Evolutionary conservation across 2,113 vertebrate genomes (phyloP), one percentile per base, ranked within the genome.

Genomic region (Cynopterus brachyotis): DNA sequence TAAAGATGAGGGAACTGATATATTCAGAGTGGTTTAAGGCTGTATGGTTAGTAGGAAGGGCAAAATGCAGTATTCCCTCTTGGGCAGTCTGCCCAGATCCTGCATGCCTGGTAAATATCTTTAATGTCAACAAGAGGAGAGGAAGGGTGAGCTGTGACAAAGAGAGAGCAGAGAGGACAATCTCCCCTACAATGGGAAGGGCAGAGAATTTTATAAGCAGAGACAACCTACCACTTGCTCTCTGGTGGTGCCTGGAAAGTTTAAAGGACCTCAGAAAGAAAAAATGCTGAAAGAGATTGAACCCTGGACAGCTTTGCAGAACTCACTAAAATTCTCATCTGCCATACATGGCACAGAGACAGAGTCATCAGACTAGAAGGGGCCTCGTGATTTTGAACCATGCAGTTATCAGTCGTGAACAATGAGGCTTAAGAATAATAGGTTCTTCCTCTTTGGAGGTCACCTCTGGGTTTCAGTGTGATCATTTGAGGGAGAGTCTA

Each of bases 141-240:
- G 35, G 30, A 32, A 60, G 1, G 12, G 2, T 3, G 6, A 20
- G 9, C 20, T 50, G 6, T 67, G 47, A 35, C 26, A 3, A 37
- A 30, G 1, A 50, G 3, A 72, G 1, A 62, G 1, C 5, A 59
- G 22, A 1, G 3, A 16, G 47, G 32, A 67, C 22, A 0, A 1
- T 30, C 37, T 13, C 22, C 13, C 7, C 53, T 60, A 45, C 9
- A 1, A 5, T 13, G 9, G 45, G 5, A 37, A 55, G 1, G 5
- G 16, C 3, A 30, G 37, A 32, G 17, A 26, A 2, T 0, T 57
- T 11, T 64, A 24, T 35, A 42, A 67, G 16, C 8, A 11, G n/a
- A 40, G 8, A 60, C n/a, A 55, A n/a, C 12, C 16, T 10, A 37
- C 28, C 2, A 8, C 9, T 16, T 55, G 5, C 17, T n/a, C 30